These are phyloP conservation scores for Megalurothrips usitatus DNA, from an alignment of 2,888 invertebrate genomes.

Conservation along the genomic window DNA sequence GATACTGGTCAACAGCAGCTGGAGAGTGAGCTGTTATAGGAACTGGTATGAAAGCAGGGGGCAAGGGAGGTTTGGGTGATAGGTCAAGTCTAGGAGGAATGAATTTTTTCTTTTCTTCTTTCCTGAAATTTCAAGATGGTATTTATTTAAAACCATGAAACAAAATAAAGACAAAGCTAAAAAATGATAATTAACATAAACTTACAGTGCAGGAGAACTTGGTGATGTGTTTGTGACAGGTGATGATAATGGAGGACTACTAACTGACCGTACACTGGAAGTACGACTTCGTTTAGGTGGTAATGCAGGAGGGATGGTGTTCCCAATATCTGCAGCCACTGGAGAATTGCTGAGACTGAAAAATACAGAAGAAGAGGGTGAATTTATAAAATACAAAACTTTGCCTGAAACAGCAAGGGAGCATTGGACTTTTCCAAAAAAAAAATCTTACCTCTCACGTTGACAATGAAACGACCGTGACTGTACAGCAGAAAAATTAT, in stretches of 20 bases:
- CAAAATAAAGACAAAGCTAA: background rate
- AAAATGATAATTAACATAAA: background rate
- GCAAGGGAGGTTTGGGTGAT: background rate
- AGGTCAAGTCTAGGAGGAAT: background rate
- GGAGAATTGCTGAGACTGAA: background rate
- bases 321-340: background rate
- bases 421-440: background rate
- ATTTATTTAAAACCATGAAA: background rate
- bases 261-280: conserved; percentile 40
- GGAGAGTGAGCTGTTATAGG: conserved; percentile 34
- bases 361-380: background rate
- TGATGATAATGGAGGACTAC: conserved; percentile 49
- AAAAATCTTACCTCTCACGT: background rate
- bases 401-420: too few species aligned
- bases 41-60: conserved; percentile 39
- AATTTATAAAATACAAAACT: background rate
- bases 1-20: background rate
- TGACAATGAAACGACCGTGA: background rate
- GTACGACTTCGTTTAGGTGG: conserved; percentile 55
- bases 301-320: conserved; percentile 51
- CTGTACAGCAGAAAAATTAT: conserved; percentile 34
- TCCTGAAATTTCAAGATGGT: background rate
- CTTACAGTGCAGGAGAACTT: conserved; percentile 45
- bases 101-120: conserved; percentile 7
- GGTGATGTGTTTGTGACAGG: conserved; percentile 48